Base-by-base conservation (phyloP, 2,888 invertebrate species). In the Cordilura impudica region DNA sequence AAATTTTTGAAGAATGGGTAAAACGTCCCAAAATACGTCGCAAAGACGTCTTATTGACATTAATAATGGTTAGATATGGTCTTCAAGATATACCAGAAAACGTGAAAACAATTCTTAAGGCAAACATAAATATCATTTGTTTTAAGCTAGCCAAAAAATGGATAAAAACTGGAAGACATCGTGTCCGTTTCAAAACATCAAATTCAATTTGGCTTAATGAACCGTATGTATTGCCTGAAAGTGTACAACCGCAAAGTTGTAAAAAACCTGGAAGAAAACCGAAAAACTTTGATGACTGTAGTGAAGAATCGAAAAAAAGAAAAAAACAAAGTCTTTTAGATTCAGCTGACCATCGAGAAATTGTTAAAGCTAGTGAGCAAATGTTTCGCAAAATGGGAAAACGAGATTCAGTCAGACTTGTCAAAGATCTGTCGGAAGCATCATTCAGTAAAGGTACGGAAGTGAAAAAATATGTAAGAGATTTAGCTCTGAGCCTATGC, bases 341-440 rank as follows among this genome's bases (percentile, higher is more conserved):
- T 49, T 19, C 21, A 49, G 19, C 49, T 49, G 49, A 49, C 49
- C 49, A 49, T 49, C 49, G 49, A 49, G 49, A 18, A 49, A 49
- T 49, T 49, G n/a, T n/a, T n/a, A n/a, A n/a, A n/a, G n/a, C n/a
- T n/a, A n/a, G n/a, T n/a, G n/a, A n/a, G n/a, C n/a, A n/a, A n/a
- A n/a, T n/a, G n/a, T n/a, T n/a, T n/a, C n/a, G n/a, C n/a, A n/a
- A n/a, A n/a, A n/a, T n/a, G 18, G 49, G 49, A 49, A 49, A 49
- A 21, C 49, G 49, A 49, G 19, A 49, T 21, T 49, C 49, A 21
- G 21, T 21, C 49, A 49, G 49, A 49, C 49, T 49, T 21, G 49
- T 49, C 12, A 49, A 49, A 49, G 49, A 49, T 49, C 49, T 49
- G 49, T 49, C 49, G 49, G 49, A 49, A n/a, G 47, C 47, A 18